phyloP scores from a whole-genome alignment of 2,888 invertebrate genomes.

The Spilarctia lutea region DNA sequence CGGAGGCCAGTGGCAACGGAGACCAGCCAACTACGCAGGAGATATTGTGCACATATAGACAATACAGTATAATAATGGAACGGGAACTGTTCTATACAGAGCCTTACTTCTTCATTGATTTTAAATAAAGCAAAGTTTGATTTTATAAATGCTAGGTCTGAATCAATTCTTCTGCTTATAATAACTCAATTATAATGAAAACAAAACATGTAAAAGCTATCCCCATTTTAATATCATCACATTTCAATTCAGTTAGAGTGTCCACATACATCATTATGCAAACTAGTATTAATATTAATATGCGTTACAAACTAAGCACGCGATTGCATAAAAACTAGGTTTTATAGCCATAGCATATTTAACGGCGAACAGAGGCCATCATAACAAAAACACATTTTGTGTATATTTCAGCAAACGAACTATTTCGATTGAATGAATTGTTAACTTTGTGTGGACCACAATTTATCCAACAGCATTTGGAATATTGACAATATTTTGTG shows the following conservation, averaged over 20 bases:
- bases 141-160: not conserved
- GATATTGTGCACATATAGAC: no score
- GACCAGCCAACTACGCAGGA: no score
- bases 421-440: not conserved
- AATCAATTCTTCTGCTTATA: not conserved
- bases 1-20: no score
- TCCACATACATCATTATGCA: not conserved
- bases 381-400: not conserved
- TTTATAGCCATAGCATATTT: not conserved
- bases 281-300: not conserved
- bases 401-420: not conserved
- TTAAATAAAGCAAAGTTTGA: not conserved
- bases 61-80: no score
- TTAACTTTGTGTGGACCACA: not conserved
- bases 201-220: not conserved
- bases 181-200: not conserved
- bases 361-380: not conserved
- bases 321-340: not conserved
- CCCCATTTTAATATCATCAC: not conserved
- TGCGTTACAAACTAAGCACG: not conserved
- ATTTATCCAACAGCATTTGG: not conserved
- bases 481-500: not conserved
- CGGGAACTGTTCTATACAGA: not conserved
- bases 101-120: not conserved
- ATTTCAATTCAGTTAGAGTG: not conserved